Base-by-base conservation (phyloP, 1,140 invertebrate genomes). In the Pissodes strobi region DNA sequence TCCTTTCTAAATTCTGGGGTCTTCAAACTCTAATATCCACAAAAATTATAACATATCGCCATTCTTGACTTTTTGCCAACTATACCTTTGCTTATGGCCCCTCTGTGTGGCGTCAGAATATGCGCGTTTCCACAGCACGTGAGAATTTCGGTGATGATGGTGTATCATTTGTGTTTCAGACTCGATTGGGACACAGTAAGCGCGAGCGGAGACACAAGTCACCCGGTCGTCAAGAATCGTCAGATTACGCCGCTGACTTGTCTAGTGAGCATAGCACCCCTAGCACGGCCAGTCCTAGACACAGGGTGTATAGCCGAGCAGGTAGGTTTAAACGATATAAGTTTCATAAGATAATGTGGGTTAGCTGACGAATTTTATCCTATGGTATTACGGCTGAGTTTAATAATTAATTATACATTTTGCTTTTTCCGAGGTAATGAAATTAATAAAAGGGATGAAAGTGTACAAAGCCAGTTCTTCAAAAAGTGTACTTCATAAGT, bases 191-290 rank as follows among this genome's bases (percentile, higher is more conserved):
- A 13, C 80, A 87, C 1, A 86, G 85, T 70, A 87, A 86, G 76
- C 86, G 80, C 71, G 65, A 81, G 78, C 64, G 78, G 23, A 72
- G 81, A 3, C 80, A 80, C 51, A 81, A 81, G 69, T 80, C 79
- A 0, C 80, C 76, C 4, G 75, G 76, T 15, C 71, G 76, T 18
- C 68, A 81, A 56, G 82, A 84, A 65, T 78, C 76, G n/a, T 88
- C 80, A 58, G 86, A 90, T 69, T 90, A 90, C 77, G 86, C 87
- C 1, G 87, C 86, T 10, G 88, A 90, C 78, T 86, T 87, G 68
- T 89, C 87, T 34, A 88, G 85, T 8, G 87, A 89, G 63, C 86
- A 88, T 66, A 89, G 86, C 69, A 88, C 85, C 39, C 85, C 84
- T 0, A 86, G 84, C 41, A 88, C 86, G 0, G 86, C 88, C 68